A percentile compares a stretch with the other conserved stretches of the same genome.
Evolutionary conservation across 2,797 vertebrate genomes (phyloP).

Genomic region (Poeciliopsis turneri): DNA sequence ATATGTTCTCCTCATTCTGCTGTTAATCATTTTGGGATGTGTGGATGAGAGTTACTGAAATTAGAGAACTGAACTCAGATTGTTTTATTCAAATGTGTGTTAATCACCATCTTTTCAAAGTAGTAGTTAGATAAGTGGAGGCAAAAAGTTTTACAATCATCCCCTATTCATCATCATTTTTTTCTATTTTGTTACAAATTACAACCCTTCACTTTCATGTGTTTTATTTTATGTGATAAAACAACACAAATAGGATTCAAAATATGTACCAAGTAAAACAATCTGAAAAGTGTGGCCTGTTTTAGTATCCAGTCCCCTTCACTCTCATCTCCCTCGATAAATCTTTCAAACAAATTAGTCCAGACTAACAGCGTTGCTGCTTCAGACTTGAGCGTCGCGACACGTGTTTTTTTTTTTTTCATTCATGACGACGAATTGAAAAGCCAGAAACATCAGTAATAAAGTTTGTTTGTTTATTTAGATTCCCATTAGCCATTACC

Average conservation of each 20-base stretch:
- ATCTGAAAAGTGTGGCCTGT: neutral
- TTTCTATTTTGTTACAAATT: too few relatives aligned
- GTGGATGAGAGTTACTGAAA: conserved; percentile 7
- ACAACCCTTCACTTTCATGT: neutral
- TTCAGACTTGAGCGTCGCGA: too few relatives aligned
- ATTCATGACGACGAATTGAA: too few relatives aligned
- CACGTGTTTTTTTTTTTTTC: too few relatives aligned
- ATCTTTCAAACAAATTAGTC: neutral
- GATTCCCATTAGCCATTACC: too few relatives aligned
- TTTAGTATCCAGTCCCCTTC: neutral
- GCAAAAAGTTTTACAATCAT: too few relatives aligned
- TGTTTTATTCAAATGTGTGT: conserved; percentile 18
- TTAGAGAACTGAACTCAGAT: neutral
- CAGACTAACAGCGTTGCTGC: neutral
- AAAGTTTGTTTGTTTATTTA: neutral
- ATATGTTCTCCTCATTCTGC: conserved; percentile 11
- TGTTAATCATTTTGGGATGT: conserved; percentile 21
- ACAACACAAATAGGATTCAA: neutral
- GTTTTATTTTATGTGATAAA: neutral
- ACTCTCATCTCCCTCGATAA: neutral
- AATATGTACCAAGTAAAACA: neutral
- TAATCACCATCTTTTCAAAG: conserved; percentile 9
- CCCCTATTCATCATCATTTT: too few relatives aligned
- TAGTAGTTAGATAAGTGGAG: neutral
- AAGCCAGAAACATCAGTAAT: neutral